Percentiles rank a stretch among this genome's conserved stretches.
These are phyloP conservation scores for Anoplius nigerrimus DNA, from an alignment of 2,888 invertebrate genomes.

Conservation along the genomic window DNA sequence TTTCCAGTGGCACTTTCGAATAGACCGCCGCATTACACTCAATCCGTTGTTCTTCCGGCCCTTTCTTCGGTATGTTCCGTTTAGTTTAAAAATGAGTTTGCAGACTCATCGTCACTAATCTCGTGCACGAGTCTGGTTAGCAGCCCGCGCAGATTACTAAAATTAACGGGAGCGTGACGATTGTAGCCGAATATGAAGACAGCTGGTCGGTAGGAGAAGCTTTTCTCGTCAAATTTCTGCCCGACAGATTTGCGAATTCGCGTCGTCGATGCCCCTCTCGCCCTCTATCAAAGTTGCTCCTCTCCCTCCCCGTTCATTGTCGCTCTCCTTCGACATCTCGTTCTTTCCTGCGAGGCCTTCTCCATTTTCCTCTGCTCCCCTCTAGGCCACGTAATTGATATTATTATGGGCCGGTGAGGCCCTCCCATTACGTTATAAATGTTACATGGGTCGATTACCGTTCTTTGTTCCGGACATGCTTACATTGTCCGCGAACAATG, in stretches of 20 bases:
- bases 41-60: too few relatives aligned
- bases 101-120: neutral
- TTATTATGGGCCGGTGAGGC: conserved; percentile 65
- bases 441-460: conserved; percentile 67
- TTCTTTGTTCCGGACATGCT: conserved; percentile 63
- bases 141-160: conserved; percentile 27
- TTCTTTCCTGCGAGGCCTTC: conserved; percentile 8
- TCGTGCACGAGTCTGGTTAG: conserved; percentile 3
- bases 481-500: conserved; percentile 62
- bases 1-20: too few relatives aligned
- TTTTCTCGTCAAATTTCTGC: conserved; percentile 61
- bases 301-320: conserved; percentile 18
- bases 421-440: conserved; percentile 70
- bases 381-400: conserved; percentile 64
- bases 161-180: conserved; percentile 51
- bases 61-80: too few relatives aligned
- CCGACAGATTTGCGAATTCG: conserved; percentile 65
- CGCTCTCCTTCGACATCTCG: conserved; percentile 28
- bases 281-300: conserved; percentile 41
- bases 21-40: too few relatives aligned
- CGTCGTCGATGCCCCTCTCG: conserved; percentile 57
- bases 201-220: conserved; percentile 52
- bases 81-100: too few relatives aligned
- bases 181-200: conserved; percentile 38
- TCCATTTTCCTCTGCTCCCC: conserved; percentile 34